These are phyloP conservation scores for Pachyrhynchus sulphureomaculatus DNA, from an alignment of 1,140 invertebrate species.

Conservation along the genomic window DNA sequence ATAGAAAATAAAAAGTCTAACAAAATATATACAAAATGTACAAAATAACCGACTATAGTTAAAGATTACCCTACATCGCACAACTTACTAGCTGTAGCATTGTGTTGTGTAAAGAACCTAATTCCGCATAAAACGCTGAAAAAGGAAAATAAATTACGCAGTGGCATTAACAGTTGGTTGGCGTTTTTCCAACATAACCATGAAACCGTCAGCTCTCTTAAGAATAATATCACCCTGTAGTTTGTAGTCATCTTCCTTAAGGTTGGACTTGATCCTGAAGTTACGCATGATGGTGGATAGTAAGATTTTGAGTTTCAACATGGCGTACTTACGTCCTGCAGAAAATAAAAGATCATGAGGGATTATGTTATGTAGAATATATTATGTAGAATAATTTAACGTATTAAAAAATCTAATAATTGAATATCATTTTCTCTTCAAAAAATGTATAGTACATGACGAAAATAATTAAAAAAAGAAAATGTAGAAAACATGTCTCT, in stretches of 20 bases:
- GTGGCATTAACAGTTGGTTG: constrained; percentile 46
- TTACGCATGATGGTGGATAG: constrained; percentile 83
- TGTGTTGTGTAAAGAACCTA: no score
- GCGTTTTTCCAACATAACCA: constrained; percentile 67
- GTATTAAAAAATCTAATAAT: background rate
- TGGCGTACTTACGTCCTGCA: constrained; percentile 72
- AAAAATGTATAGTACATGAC: no score
- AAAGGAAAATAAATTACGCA: no score
- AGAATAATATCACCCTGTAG: constrained; percentile 81
- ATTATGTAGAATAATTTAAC: background rate
- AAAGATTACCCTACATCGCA: no score
- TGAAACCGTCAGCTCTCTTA: constrained; percentile 77
- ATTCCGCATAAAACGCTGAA: no score
- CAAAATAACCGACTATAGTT: no score
- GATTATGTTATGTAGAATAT: no score
- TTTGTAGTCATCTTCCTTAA: constrained; percentile 69
- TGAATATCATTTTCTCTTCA: background rate
- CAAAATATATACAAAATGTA: no score
- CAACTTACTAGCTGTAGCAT: no score
- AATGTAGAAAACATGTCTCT: no score
- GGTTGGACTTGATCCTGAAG: constrained; percentile 68
- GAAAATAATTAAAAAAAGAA: no score
- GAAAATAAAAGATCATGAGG: background rate
- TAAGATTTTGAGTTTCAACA: constrained; percentile 75
- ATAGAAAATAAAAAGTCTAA: no score